A percentile compares a stretch with the other conserved stretches of the same genome.
Evolutionary conservation across 2,888 invertebrate species (phyloP).

Genomic region (Pseudococcus jackbeardsleyi): DNA sequence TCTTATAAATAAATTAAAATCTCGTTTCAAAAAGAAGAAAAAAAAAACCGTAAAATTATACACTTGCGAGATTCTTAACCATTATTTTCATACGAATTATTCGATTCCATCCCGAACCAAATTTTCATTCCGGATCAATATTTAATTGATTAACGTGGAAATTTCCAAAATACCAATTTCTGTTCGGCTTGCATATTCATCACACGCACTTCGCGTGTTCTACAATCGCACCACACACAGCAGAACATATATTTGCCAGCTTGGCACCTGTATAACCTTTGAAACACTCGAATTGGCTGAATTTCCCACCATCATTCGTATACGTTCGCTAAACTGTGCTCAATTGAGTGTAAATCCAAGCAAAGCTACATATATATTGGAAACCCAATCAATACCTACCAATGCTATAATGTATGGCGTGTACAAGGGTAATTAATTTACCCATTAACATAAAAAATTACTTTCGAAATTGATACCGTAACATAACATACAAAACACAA

Average conservation of each 20-base stretch:
- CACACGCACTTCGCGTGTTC: slow-evolving; percentile 16
- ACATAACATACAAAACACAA: not conserved
- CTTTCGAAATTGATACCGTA: slow-evolving; percentile 25
- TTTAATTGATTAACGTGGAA: not conserved
- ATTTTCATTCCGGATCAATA: not conserved
- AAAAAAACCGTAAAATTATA: not conserved
- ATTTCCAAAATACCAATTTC: not conserved
- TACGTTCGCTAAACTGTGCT: not conserved
- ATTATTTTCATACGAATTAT: not conserved
- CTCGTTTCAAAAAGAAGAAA: not conserved
- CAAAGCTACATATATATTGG: not conserved
- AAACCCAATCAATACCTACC: not conserved
- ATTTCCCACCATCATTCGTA: not conserved
- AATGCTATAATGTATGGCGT: not conserved
- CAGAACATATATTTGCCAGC: not conserved
- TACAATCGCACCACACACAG: not conserved
- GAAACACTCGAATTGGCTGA: not conserved
- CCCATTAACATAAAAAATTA: slow-evolving; percentile 29
- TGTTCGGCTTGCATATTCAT: slow-evolving; percentile 8
- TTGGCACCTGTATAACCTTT: slow-evolving; percentile 14
- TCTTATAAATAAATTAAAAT: not conserved
- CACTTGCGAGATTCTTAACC: not conserved
- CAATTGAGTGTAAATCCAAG: slow-evolving; percentile 35
- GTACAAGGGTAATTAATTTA: slow-evolving; percentile 27
- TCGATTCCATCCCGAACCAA: not conserved